Base-by-base conservation (phyloP, 1,140 invertebrate genomes). In the Plodia interpunctella region DNA sequence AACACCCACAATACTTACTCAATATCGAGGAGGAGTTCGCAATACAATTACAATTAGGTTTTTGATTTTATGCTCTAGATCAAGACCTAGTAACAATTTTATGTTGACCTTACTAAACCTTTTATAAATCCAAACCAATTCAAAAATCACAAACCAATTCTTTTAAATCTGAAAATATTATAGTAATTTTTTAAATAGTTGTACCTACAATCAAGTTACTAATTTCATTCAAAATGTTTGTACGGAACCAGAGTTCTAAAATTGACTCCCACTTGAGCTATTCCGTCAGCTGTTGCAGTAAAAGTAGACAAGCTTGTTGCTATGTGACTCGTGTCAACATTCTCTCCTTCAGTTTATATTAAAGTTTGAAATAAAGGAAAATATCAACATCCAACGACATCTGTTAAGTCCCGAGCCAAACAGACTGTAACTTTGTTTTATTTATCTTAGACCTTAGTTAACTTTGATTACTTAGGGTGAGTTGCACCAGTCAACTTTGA, bases 331-430 rank as follows among this genome's bases (percentile, higher is more conserved):
- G 2, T 25, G 51, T 17, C 19, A 53, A 53, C 51, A 53, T 11
- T n/a, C n/a, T n/a, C 20, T 25, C 10, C 13, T 28, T 21, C 51
- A 21, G 51, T 53, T 53, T 25, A 20, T 53, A 21, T 53, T 53
- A 53, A 53, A 53, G 18, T 53, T 53, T 53, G 18, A 53, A 21
- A 21, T 25, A 44, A 44, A 44, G 38, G 15, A 44, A 44, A 44
- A 44, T 44, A 44, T 44, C 15, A 44, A 44, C 35, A 11, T 11
- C 5, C 11, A 9, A 2, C 13, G 35, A 11, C 35, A 2, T 15
- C 13, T 17, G 15, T 44, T 44, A 0, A 44, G 38, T 44, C 9
- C 2, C 38, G 15, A 15, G 38, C 15, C 10, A 44, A 13, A 35
- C 9, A 10, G 32, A 35, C 32, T 35, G 8, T 11, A n/a, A 44